These are phyloP conservation scores for Cerceris rybyensis DNA, from an alignment of 2,888 invertebrate genomes.

Conservation along the genomic window DNA sequence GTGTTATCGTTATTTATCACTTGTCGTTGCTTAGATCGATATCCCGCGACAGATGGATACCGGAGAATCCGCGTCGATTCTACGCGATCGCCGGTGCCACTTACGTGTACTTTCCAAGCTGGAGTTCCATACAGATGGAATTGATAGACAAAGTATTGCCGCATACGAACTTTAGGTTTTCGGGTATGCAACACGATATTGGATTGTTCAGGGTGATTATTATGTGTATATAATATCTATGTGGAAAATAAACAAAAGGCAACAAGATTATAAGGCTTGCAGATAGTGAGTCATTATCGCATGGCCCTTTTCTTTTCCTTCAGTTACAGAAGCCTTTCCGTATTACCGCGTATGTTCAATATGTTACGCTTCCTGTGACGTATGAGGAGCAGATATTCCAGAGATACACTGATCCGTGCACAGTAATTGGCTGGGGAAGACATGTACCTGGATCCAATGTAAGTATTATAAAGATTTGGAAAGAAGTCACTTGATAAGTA, in stretches of 20 bases:
- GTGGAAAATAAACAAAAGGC: conserved; percentile 52
- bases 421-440: conserved; percentile 68
- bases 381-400: conserved; percentile 52
- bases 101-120: conserved; percentile 67
- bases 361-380: conserved; percentile 52
- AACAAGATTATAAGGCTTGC: conserved; percentile 30
- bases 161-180: conserved; percentile 67
- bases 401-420: conserved; percentile 48
- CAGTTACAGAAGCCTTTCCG: conserved; percentile 64
- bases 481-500: too few relatives aligned
- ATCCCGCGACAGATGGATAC: conserved; percentile 50
- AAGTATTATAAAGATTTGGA: too few relatives aligned
- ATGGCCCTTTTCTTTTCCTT: conserved; percentile 1
- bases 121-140: conserved; percentile 67
- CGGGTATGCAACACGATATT: conserved; percentile 72
- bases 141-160: conserved; percentile 68
- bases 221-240: conserved; percentile 60
- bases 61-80: conserved; percentile 66
- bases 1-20: conserved; percentile 5
- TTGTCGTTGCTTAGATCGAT: conserved; percentile 45
- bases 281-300: background rate
- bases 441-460: conserved; percentile 48
- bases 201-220: conserved; percentile 73
- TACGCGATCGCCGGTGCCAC: conserved; percentile 71
- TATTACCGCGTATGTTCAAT: conserved; percentile 58